These are phyloP conservation scores for Meriones unguiculatus DNA, from an alignment of 2,113 vertebrate genomes.

Conservation along the genomic window DNA sequence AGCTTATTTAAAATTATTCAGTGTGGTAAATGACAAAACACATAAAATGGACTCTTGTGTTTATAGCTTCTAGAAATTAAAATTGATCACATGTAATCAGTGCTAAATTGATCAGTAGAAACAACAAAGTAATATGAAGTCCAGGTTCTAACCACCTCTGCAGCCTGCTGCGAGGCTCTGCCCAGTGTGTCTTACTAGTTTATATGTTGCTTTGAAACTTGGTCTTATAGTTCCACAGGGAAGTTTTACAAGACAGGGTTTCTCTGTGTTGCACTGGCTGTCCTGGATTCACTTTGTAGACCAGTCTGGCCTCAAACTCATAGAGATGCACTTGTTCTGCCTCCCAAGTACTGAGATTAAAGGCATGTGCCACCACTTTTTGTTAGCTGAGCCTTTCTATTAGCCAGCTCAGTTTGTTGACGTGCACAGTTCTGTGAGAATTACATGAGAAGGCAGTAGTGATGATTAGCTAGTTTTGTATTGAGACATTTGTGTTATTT, in stretches of 20 bases:
- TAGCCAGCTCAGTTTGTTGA: not conserved
- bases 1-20: not conserved
- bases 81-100: not conserved
- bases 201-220: constrained; percentile 18
- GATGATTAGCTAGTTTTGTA: not conserved
- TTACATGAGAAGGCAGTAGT: not conserved
- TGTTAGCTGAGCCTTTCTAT: not conserved
- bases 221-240: not conserved
- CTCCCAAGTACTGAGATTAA: not conserved
- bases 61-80: not conserved
- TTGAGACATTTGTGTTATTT: not conserved
- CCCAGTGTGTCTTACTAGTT: not conserved
- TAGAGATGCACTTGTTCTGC: not conserved
- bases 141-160: not conserved
- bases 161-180: not conserved
- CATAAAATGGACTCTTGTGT: not conserved
- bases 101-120: not conserved
- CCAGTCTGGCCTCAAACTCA: not conserved
- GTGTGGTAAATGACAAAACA: not conserved
- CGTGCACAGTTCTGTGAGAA: not conserved
- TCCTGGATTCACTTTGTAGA: not conserved
- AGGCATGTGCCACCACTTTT: not conserved
- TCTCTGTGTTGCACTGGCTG: not conserved
- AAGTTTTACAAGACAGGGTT: not conserved
- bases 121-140: not conserved